phyloP scores from a whole-genome alignment of 1,140 invertebrate genomes.

The Alviniconcha marisindica region DNA sequence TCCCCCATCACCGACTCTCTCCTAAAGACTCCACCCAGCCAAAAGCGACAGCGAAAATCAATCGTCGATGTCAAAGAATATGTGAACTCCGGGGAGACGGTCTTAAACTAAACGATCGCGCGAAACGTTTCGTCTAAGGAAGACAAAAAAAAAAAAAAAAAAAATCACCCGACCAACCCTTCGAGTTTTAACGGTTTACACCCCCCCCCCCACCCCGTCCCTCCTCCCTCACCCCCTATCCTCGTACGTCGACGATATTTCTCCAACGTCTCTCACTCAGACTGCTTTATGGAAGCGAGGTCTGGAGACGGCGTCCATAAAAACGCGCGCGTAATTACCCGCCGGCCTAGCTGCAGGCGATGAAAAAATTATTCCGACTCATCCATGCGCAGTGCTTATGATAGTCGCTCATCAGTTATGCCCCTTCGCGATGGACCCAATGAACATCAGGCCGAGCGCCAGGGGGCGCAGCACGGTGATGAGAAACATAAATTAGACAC shows the following conservation, averaged over 20 bases:
- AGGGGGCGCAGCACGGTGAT: not conserved
- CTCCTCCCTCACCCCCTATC: not conserved
- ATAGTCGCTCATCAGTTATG: not conserved
- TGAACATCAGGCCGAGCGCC: not conserved
- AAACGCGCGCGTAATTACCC: not conserved
- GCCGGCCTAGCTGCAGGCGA: not conserved
- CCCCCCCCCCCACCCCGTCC: not conserved
- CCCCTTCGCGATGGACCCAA: not conserved
- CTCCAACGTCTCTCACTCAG: not conserved
- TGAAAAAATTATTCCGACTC: conserved; percentile 16
- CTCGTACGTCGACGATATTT: not conserved
- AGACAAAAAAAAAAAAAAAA: too few relatives aligned
- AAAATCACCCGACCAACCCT: not conserved
- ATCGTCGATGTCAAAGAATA: not conserved
- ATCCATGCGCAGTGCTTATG: conserved; percentile 13
- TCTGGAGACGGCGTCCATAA: not conserved
- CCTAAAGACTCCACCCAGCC: not conserved
- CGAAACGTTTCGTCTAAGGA: not conserved
- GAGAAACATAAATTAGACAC: conserved; percentile 17
- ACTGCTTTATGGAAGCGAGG: not conserved
- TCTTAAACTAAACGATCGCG: not conserved
- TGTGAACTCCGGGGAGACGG: not conserved
- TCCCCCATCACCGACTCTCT: not conserved
- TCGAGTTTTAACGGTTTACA: not conserved
- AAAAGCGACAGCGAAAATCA: not conserved